phyloP scores from a whole-genome alignment of 2,797 vertebrate genomes.

The Danio choprae region DNA sequence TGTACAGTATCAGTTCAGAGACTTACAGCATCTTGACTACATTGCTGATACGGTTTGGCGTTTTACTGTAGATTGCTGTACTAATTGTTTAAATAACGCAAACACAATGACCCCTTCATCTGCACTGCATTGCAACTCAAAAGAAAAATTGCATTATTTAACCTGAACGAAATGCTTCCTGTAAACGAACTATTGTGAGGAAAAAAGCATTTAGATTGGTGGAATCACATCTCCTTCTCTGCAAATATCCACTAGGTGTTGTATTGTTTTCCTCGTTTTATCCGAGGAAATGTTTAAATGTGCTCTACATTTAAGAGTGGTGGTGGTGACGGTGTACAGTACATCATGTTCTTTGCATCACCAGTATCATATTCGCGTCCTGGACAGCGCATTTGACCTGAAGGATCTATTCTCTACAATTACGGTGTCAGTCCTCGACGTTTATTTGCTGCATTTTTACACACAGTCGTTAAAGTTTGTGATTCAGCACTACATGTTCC shows the following conservation, averaged over 20 bases:
- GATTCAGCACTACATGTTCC: constrained; percentile 2
- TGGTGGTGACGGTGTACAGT: constrained; percentile 13
- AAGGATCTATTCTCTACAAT: not conserved
- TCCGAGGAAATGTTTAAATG: not conserved
- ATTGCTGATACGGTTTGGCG: not conserved
- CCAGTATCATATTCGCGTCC: not conserved
- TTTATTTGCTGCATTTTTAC: not conserved
- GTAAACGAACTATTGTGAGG: no score
- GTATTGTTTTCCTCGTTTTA: not conserved
- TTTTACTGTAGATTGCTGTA: not conserved
- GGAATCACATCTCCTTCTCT: not conserved
- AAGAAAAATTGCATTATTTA: no score
- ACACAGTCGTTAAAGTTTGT: not conserved
- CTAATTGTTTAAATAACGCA: not conserved
- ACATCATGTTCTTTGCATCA: constrained; percentile 33
- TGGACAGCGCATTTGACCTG: not conserved
- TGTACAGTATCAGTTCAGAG: not conserved
- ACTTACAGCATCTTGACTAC: not conserved
- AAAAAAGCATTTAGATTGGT: not conserved
- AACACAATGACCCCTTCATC: no score
- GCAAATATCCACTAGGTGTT: not conserved
- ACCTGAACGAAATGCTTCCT: not conserved
- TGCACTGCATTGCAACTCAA: no score
- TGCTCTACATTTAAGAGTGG: not conserved
- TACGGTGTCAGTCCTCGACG: not conserved